Percentiles rank a stretch among this genome's conserved stretches.
Conservation (phyloP, 2,888 invertebrate genomes). For the Pseudococcus viburni region DNA sequence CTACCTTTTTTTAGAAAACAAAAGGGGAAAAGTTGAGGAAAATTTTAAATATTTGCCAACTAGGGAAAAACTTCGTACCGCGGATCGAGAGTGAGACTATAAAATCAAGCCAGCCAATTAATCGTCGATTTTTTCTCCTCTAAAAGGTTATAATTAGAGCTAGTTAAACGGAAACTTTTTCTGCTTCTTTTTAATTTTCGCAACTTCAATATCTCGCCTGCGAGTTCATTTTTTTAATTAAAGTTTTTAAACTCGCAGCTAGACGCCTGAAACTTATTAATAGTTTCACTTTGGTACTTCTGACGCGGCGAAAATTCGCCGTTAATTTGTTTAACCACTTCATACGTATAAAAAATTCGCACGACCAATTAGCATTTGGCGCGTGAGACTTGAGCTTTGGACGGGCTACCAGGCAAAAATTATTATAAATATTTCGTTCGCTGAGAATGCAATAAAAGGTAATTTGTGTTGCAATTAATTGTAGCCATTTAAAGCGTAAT, state of each 20-base stretch:
- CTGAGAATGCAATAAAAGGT: constrained; percentile 47
- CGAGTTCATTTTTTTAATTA: constrained; percentile 55
- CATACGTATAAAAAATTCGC: constrained; percentile 2
- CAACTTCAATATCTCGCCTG: constrained; percentile 37
- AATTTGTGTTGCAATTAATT: constrained; percentile 57
- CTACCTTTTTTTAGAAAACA: too few relatives aligned
- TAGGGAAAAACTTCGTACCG: too few relatives aligned
- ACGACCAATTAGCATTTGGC: constrained; percentile 12
- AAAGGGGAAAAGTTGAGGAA: too few relatives aligned
- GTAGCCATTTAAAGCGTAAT: constrained; percentile 54
- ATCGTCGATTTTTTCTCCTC: neutral
- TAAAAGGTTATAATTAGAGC: constrained; percentile 33
- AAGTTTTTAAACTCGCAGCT: constrained; percentile 9
- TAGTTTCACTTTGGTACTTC: constrained; percentile 28
- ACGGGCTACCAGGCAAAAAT: neutral
- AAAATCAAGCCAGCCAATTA: constrained; percentile 37
- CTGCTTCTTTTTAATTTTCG: neutral
- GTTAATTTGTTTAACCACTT: constrained; percentile 30
- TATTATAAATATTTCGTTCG: constrained; percentile 34
- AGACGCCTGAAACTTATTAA: constrained; percentile 39
- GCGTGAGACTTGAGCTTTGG: too few relatives aligned
- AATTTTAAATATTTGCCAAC: too few relatives aligned
- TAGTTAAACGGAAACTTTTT: constrained; percentile 6
- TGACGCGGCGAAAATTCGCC: constrained; percentile 7
- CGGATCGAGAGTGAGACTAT: neutral